phyloP scores from a whole-genome alignment of 2,888 invertebrate genomes.

The Polymixis flavicincta region DNA sequence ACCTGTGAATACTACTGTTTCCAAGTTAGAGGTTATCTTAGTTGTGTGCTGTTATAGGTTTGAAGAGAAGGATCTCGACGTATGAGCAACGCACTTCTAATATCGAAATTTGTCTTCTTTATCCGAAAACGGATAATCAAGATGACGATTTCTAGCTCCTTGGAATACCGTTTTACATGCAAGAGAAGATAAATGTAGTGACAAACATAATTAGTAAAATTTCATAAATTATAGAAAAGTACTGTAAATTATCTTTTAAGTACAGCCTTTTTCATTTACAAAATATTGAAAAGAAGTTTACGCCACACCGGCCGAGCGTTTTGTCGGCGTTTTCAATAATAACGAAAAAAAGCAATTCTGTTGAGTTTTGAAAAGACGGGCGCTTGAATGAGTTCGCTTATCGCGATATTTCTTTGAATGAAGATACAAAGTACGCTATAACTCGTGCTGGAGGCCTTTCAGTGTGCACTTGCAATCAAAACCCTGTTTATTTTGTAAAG shows the following conservation, averaged over 20 bases:
- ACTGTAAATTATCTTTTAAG: background rate
- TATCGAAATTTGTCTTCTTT: background rate
- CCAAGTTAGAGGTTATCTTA: background rate
- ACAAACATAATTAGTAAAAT: background rate
- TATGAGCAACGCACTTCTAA: background rate
- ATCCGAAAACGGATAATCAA: background rate
- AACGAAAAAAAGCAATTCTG: slow-evolving; percentile 61
- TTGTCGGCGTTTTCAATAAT: slow-evolving; percentile 59
- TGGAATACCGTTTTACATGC: background rate
- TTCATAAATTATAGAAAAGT: background rate
- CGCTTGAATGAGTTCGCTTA: slow-evolving; percentile 65
- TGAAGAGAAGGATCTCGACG: background rate
- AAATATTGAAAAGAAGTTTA: slow-evolving; percentile 32
- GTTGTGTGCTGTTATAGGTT: background rate
- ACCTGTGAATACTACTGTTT: slow-evolving; percentile 10
- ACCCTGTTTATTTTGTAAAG: slow-evolving; percentile 34
- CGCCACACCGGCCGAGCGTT: slow-evolving; percentile 36
- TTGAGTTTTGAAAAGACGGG: slow-evolving; percentile 49
- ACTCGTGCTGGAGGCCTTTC: slow-evolving; percentile 50
- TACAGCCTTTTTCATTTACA: background rate
- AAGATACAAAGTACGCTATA: slow-evolving; percentile 62
- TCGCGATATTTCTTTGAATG: slow-evolving; percentile 67
- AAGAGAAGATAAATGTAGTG: background rate
- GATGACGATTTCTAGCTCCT: background rate
- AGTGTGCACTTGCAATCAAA: slow-evolving; percentile 58